Evolutionary conservation across 2,113 vertebrate species (phyloP).

Genomic region (Rhinolophus sinicus): DNA sequence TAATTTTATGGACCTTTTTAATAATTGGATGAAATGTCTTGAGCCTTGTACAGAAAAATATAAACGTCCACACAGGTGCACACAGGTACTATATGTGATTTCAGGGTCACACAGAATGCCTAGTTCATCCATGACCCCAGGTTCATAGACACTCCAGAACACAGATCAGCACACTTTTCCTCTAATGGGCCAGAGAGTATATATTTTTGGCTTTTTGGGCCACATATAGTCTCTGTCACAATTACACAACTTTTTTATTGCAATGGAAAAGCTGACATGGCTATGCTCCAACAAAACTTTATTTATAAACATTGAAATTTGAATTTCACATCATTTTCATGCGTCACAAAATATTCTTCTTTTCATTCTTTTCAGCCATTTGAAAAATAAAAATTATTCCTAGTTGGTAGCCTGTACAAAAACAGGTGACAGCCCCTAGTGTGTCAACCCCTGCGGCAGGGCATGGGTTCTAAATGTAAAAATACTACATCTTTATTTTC

Average conservation of each 20-base stretch:
- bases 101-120: background rate
- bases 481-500: background rate
- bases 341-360: background rate
- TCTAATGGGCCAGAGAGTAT: background rate
- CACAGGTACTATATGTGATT: fast-evolving
- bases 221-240: background rate
- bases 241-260: too few species aligned
- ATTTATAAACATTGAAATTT: background rate
- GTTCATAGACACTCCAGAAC: background rate
- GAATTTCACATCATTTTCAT: background rate
- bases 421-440: background rate
- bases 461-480: background rate
- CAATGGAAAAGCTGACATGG: background rate
- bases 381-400: background rate
- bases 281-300: background rate
- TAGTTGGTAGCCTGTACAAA: background rate
- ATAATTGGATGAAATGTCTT: background rate
- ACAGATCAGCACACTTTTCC: background rate
- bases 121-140: background rate
- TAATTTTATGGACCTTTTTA: background rate
- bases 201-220: background rate
- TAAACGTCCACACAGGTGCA: background rate
- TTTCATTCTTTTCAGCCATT: background rate
- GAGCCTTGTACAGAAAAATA: background rate
- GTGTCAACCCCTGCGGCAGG: background rate